These are phyloP conservation scores for Alouatta palliata DNA, from an alignment of 2,113 vertebrate genomes.

Conservation along the genomic window DNA sequence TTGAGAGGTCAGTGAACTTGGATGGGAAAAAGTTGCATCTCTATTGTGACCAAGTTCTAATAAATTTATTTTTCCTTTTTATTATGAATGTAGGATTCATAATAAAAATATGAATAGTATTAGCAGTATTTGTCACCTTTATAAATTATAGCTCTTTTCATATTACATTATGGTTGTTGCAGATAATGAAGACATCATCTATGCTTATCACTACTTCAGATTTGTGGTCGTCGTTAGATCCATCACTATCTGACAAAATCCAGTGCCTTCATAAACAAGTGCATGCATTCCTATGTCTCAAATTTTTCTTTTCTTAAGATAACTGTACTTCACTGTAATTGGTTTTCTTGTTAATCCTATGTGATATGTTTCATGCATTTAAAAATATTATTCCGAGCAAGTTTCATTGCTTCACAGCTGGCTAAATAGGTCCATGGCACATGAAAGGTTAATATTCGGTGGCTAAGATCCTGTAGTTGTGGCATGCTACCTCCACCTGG, in stretches of 20 bases:
- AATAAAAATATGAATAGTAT: background rate
- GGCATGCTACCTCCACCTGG: conserved; percentile 74
- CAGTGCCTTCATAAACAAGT: background rate
- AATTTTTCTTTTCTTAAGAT: background rate
- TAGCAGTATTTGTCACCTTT: background rate
- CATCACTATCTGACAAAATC: background rate
- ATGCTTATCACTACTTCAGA: background rate
- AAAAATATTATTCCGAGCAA: background rate
- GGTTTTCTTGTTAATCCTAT: background rate
- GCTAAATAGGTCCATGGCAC: background rate
- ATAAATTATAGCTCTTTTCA: conserved; percentile 14
- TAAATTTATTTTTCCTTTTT: background rate
- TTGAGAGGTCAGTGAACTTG: background rate
- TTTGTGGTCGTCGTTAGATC: background rate
- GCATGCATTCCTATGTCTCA: background rate
- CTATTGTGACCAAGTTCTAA: conserved; percentile 10
- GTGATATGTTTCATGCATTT: conserved; percentile 3
- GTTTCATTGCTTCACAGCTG: background rate
- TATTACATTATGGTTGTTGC: background rate
- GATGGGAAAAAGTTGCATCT: background rate
- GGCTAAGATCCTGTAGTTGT: conserved; percentile 31
- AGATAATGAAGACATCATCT: background rate
- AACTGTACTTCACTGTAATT: background rate
- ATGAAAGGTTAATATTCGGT: conserved; percentile 30
- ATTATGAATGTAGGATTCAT: background rate